Conservation (phyloP, 2,797 vertebrate genomes). For the Erpetoichthys calabaricus region DNA sequence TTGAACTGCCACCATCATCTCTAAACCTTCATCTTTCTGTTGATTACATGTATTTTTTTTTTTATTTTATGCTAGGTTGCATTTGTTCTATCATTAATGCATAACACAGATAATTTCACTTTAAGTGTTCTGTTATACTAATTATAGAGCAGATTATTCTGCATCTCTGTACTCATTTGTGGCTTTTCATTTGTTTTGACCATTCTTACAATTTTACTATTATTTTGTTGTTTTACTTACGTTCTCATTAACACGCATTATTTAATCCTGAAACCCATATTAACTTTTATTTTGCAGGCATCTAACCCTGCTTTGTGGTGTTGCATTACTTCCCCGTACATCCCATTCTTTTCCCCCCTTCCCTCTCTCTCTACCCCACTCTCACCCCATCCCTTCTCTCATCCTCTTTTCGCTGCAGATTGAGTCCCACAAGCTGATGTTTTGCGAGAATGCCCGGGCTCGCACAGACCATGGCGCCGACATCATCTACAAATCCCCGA, state of each 20-base stretch:
- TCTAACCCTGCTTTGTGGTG: conserved; percentile 86
- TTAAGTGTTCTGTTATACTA: neutral
- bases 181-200: neutral
- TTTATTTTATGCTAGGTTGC: too few relatives aligned
- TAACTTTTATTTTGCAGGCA: conserved; percentile 96
- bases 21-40: too few relatives aligned
- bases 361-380: conserved; percentile 22
- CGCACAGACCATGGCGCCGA: conserved; percentile 75
- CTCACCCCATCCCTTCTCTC: conserved; percentile 20
- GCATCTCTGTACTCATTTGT: neutral
- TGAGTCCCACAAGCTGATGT: conserved; percentile 80
- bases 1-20: too few relatives aligned
- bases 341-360: conserved; percentile 23
- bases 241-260: conserved; percentile 27
- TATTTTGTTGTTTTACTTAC: conserved; percentile 12
- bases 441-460: conserved; percentile 73
- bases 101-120: too few relatives aligned
- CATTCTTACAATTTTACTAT: conserved; percentile 11
- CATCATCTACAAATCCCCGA: conserved; percentile 54
- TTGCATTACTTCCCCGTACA: conserved; percentile 59
- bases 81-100: too few relatives aligned
- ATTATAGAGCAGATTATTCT: neutral
- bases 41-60: too few relatives aligned
- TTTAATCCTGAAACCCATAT: conserved; percentile 28
- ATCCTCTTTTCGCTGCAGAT: conserved; percentile 73